Base-by-base conservation (phyloP, 2,888 invertebrate species). In the Clitarchus hookeri region DNA sequence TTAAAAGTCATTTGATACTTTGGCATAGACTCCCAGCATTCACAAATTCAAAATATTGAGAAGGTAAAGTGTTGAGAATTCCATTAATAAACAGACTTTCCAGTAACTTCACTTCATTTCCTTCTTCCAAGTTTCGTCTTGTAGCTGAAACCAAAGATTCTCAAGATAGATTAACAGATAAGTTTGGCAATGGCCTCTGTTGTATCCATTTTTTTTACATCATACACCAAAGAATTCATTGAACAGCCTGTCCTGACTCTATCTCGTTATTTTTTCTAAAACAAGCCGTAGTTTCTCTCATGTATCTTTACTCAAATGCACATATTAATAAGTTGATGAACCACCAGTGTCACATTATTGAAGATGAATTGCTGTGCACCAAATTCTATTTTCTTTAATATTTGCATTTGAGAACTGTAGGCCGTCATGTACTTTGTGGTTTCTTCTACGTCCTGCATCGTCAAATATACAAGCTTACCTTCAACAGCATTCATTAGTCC, bases 111-210 rank as follows among this genome's bases (percentile, higher is more conserved):
- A 85, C 85, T 54, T 85, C 27, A 65, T 87, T 85, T 79, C 85
- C 85, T 27, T n/a, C n/a, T 87, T 87, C 87, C 86, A 87, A 8
- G 86, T 87, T 44, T 87, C 86, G 80, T 87, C 86, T 36, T 85
- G 86, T 6, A 86, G 36, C 79, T 87, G 85, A 23, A 44, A 48
- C 85, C 86, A 87, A 23, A 86, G 82, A n/a, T 85, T 85, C 77
- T 86, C 87, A 12, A 87, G 48, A 11, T 83, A n/a, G 87, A n/a
- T n/a, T n/a, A n/a, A n/a, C n/a, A 82, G 44, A 85, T 85, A 65
- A 86, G 86, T 77, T 85, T 87, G 36, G 86, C 86, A 11, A 87
- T 77, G 16, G 54, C 26, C n/a, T 86, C 87, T 44, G 44, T n/a
- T n/a, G n/a, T n/a, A n/a, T n/a, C n/a, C n/a, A n/a, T n/a, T n/a